phyloP scores from a whole-genome alignment of 1,140 invertebrate genomes.

The Agrypnia vestita region DNA sequence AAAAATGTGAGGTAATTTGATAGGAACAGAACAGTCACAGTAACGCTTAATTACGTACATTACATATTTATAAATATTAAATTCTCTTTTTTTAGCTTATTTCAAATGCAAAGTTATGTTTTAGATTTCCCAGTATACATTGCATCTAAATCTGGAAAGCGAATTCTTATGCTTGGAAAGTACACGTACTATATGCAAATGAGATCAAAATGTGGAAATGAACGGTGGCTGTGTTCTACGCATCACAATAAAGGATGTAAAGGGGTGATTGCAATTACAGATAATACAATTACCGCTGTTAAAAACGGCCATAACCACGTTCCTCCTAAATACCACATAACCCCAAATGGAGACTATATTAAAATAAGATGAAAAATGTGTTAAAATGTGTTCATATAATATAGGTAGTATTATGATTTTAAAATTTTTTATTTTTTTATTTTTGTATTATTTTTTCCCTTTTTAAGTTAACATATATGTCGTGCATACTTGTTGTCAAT shows the following conservation, averaged over 20 bases:
- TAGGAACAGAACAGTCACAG: no score
- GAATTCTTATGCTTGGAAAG: neutral
- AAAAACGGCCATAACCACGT: constrained; percentile 7
- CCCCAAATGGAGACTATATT: neutral
- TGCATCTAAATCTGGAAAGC: constrained; percentile 18
- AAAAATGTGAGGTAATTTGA: no score
- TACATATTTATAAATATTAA: no score
- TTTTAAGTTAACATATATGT: no score
- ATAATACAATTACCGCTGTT: constrained; percentile 18
- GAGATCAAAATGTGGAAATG: neutral
- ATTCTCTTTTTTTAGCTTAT: no score
- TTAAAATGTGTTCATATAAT: neutral
- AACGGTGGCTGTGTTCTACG: constrained; percentile 46
- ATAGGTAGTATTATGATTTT: neutral
- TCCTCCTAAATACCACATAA: neutral
- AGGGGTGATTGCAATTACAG: constrained; percentile 23
- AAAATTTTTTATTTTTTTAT: neutral
- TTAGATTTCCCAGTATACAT: neutral
- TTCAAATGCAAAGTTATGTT: no score
- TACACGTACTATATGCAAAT: constrained; percentile 17
- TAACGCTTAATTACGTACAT: no score
- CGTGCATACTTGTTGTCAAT: no score
- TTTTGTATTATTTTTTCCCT: no score
- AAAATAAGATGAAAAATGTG: neutral
- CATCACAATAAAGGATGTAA: constrained; percentile 38